A percentile compares a stretch with the other conserved stretches of the same genome.
Conservation (phyloP, 1,140 invertebrate genomes). For the Aricia agestis region DNA sequence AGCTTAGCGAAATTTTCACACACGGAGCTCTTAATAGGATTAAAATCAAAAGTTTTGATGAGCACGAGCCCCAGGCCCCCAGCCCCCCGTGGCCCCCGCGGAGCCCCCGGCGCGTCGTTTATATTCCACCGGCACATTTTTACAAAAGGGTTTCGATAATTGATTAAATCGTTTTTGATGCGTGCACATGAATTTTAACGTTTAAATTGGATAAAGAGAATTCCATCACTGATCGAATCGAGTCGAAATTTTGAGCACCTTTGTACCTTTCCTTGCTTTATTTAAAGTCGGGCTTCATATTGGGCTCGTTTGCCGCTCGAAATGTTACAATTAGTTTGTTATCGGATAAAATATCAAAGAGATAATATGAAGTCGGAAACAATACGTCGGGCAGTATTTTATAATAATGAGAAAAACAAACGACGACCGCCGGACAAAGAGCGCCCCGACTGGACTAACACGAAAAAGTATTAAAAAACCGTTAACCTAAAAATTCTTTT, state of each 20-base stretch:
- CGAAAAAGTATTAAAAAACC: constrained; percentile 14
- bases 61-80: background rate
- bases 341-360: background rate
- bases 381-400: background rate
- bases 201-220: background rate
- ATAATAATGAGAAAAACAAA: constrained; percentile 7
- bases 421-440: background rate
- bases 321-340: background rate
- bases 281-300: background rate
- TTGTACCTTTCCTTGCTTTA: background rate
- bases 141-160: background rate
- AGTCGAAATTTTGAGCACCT: background rate
- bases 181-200: background rate
- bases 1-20: constrained; percentile 11
- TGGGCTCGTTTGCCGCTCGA: background rate
- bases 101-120: background rate
- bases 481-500: constrained; percentile 17
- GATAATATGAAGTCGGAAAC: background rate
- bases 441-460: constrained; percentile 10
- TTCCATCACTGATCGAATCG: background rate
- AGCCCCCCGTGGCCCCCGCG: background rate
- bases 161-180: constrained; percentile 1
- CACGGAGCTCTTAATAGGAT: constrained; percentile 12
- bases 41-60: constrained; percentile 10
- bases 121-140: background rate